These are phyloP conservation scores for Sphenodon punctatus DNA, from an alignment of 2,797 vertebrate genomes.

Conservation along the genomic window DNA sequence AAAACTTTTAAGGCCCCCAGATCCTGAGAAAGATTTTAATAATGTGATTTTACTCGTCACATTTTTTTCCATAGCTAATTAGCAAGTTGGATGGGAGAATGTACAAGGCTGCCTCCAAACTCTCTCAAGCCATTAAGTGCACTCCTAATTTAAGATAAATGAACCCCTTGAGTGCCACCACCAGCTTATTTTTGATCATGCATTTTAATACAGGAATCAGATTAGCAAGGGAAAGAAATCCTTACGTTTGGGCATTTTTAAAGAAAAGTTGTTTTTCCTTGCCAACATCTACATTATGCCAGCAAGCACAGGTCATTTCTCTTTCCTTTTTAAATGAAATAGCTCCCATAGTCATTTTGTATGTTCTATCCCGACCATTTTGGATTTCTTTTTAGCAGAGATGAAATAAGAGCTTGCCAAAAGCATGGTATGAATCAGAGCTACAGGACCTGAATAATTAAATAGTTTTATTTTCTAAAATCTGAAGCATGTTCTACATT, in stretches of 20 bases:
- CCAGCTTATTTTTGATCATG: conserved; percentile 40
- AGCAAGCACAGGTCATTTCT: conserved; percentile 11
- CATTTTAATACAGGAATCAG: conserved; percentile 50
- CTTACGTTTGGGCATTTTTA: conserved; percentile 38
- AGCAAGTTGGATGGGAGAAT: conserved; percentile 59
- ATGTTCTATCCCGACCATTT: background rate
- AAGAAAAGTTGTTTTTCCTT: conserved; percentile 50
- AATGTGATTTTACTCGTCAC: conserved; percentile 57
- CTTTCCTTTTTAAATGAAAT: conserved; percentile 8
- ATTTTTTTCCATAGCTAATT: conserved; percentile 69
- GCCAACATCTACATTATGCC: background rate
- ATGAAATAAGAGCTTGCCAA: conserved; percentile 43
- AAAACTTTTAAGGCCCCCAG: conserved; percentile 56
- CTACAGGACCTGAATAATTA: conserved; percentile 54
- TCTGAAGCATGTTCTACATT: conserved; percentile 35
- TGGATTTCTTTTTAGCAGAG: conserved; percentile 40
- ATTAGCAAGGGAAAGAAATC: background rate
- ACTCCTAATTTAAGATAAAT: conserved; percentile 60
- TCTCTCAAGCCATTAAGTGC: conserved; percentile 48
- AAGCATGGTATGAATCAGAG: conserved; percentile 11
- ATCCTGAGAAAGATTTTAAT: conserved; percentile 60
- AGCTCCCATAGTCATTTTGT: conserved; percentile 28
- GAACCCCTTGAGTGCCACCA: conserved; percentile 48
- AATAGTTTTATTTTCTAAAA: conserved; percentile 51
- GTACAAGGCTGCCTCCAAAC: conserved; percentile 45